Evolutionary conservation across 2,888 invertebrate genomes (phyloP), one percentile per base, ranked within the genome.

Genomic region (Eumerus sabulonum): DNA sequence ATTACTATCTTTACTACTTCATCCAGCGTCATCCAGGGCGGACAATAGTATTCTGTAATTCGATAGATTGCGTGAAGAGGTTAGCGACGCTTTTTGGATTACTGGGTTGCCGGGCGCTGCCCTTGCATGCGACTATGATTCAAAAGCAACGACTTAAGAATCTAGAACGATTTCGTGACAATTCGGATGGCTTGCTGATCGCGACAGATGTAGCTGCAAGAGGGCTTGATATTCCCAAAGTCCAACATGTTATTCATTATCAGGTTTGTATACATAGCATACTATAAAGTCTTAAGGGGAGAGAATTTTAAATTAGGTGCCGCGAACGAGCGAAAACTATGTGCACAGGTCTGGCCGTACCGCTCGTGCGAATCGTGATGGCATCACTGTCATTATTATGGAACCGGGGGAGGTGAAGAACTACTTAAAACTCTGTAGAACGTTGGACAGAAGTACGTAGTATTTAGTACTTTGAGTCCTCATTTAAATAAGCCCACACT

Each of bases 161-260:
- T 90, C 90, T 99, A 3, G 99, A 99, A 87, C 92, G 94, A 82
- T 95, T 95, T 88, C 92, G 94, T 40, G 93, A 92, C 67, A 92
- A 93, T 83, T 91, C 92, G 0, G 91, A 92, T 82, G 94, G 95
- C 0, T 87, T 99, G 7, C 89, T 99, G 38, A 92, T 99, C 72
- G 94, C 99, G 1, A 99, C 98, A 0, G 99, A 99, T 90, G 98
- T 99, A 4, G 99, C 99, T 0, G 98, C 99, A 0, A 91, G 99
- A 68, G 99, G 99, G 0, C 90, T 99, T 48, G 99, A 99, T 90
- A 98, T 99, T 84, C 96, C 97, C 0, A 92, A 93, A 83, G 94
- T 99, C 1, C 93, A 98, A 83, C 97, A 98, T 90, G 98, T 99
- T 1, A 91, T 99, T 79, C 99, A 99, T 88, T 99, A 98, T 90